These are phyloP conservation scores for Solenopsis invicta DNA, from an alignment of 1,140 invertebrate species.

Conservation along the genomic window DNA sequence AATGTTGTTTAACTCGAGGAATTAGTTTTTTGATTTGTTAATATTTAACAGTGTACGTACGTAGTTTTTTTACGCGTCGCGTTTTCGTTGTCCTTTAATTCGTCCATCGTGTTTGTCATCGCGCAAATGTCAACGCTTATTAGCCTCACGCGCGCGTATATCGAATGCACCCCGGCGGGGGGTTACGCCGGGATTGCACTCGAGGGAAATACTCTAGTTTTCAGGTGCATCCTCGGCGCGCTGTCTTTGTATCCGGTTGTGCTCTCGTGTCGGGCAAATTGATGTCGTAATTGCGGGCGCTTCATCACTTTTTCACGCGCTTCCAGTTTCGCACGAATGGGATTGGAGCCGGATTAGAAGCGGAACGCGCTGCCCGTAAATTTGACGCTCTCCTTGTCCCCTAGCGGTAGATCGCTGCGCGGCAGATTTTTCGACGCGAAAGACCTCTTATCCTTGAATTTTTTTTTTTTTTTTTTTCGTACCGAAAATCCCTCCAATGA, in stretches of 20 bases:
- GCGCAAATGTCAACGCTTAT: conserved; percentile 26
- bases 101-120: not conserved
- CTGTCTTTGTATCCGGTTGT: conserved; percentile 45
- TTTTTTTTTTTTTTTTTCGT: not conserved
- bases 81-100: not conserved
- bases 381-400: not conserved
- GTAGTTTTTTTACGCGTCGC: not conserved
- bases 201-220: conserved; percentile 72
- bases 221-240: conserved; percentile 36
- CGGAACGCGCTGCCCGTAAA: conserved; percentile 30
- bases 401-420: not conserved
- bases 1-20: too few species aligned
- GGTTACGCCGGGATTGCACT: conserved; percentile 43
- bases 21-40: too few species aligned
- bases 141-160: conserved; percentile 26
- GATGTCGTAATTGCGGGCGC: conserved; percentile 68
- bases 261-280: conserved; percentile 57
- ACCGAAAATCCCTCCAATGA: not conserved
- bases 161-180: conserved; percentile 21
- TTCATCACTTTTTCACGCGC: conserved; percentile 76
- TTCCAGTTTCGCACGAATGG: conserved; percentile 24
- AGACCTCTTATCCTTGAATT: not conserved
- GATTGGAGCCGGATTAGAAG: conserved; percentile 56
- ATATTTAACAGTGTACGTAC: not conserved
- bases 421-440: conserved; percentile 11